Conservation (phyloP, 2,113 vertebrate species). For the Caranx ignobilis region DNA sequence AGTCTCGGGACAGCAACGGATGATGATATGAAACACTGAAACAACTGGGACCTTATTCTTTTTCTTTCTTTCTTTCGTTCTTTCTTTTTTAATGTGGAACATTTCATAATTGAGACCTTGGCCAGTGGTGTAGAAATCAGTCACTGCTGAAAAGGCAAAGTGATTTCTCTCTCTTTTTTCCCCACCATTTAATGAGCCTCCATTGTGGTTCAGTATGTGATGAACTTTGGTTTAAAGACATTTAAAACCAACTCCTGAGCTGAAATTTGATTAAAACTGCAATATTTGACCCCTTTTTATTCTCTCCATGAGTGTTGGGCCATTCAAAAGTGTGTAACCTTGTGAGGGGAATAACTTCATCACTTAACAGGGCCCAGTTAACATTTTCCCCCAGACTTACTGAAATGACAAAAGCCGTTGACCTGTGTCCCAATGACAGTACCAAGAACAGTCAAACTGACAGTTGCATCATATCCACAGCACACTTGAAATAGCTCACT, state of each 20-base stretch:
- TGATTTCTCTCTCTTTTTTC: constrained; percentile 34
- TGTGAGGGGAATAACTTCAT: neutral
- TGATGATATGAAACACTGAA: neutral
- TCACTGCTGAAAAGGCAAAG: constrained; percentile 5
- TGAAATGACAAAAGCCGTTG: constrained; percentile 1
- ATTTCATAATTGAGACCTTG: constrained; percentile 42
- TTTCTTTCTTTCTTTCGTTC: constrained; percentile 3
- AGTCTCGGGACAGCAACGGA: constrained; percentile 25
- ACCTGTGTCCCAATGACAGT: constrained; percentile 18
- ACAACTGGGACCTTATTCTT: neutral
- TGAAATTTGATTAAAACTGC: neutral
- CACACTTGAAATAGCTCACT: constrained; percentile 2
- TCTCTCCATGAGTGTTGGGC: neutral
- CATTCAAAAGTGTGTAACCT: neutral
- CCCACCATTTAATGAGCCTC: constrained; percentile 7
- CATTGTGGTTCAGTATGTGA: constrained; percentile 10
- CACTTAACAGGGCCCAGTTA: neutral
- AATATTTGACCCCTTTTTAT: constrained; percentile 25
- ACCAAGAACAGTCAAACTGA: constrained; percentile 26
- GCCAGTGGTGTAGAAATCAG: constrained; percentile 34
- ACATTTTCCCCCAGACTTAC: constrained; percentile 27
- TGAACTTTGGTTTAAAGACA: constrained; percentile 36
- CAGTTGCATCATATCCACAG: constrained; percentile 37
- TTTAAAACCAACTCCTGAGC: constrained; percentile 2
- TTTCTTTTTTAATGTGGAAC: constrained; percentile 23